Conservation (phyloP, 2,888 invertebrate species). For the Lycophotia porphyrea region DNA sequence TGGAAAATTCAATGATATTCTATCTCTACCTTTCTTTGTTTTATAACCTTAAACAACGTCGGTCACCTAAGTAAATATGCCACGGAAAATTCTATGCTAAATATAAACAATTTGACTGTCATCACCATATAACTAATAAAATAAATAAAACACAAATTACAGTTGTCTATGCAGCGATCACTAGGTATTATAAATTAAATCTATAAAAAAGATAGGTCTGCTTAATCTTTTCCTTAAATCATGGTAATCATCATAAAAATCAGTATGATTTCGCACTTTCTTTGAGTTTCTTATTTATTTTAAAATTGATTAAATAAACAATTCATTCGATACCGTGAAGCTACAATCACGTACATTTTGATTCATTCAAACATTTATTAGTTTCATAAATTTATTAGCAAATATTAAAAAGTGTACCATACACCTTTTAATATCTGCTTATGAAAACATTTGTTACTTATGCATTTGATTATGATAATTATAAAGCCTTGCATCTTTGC, state of each 20-base stretch:
- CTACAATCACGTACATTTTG: neutral
- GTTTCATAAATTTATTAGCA: neutral
- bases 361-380: neutral
- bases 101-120: conserved; percentile 18
- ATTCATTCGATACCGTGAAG: neutral
- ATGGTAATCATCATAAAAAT: conserved; percentile 46
- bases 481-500: neutral
- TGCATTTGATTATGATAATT: conserved; percentile 15
- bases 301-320: conserved; percentile 5
- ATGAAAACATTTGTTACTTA: neutral
- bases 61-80: neutral
- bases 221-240: conserved; percentile 37
- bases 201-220: conserved; percentile 21
- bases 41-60: neutral
- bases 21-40: too few species aligned
- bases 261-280: conserved; percentile 39
- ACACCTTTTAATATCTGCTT: neutral
- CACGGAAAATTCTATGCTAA: conserved; percentile 19
- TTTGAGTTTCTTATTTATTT: conserved; percentile 23
- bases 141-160: conserved; percentile 49
- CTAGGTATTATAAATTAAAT: conserved; percentile 47
- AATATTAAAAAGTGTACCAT: too few species aligned
- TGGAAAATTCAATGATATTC: neutral
- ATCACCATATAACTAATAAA: conserved; percentile 25
- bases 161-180: conserved; percentile 40